Percentiles rank a stretch among this genome's conserved stretches.
Evolutionary conservation across 1,140 invertebrate genomes (phyloP).

Genomic region (roundworm (Caenorhabditis elegans)): WBcel235 BX284606.5:15354001-15354500

Average conservation of each 20-base stretch:
- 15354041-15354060: not conserved
- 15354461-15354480: conserved; percentile 21
- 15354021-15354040: not conserved
- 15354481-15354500: not conserved
- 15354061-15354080: not conserved
- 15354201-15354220: not conserved
- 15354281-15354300: not conserved
- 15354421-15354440: not conserved
- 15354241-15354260: conserved; percentile 7
- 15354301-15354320: not conserved
- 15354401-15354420: not conserved
- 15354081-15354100: not conserved
- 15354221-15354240: not conserved
- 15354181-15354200: not conserved
- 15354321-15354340: not conserved
- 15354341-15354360: not conserved
- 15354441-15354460: not conserved
- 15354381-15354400: conserved; percentile 18
- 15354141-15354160: not conserved
- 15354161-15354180: not conserved
- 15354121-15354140: not conserved
- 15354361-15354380: conserved; percentile 9
- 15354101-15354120: too few species aligned
- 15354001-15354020: not conserved
- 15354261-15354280: conserved; percentile 19